Conservation (phyloP, 35 echinoderm and acorn worm species). For the Holothuria glaberrima region DNA sequence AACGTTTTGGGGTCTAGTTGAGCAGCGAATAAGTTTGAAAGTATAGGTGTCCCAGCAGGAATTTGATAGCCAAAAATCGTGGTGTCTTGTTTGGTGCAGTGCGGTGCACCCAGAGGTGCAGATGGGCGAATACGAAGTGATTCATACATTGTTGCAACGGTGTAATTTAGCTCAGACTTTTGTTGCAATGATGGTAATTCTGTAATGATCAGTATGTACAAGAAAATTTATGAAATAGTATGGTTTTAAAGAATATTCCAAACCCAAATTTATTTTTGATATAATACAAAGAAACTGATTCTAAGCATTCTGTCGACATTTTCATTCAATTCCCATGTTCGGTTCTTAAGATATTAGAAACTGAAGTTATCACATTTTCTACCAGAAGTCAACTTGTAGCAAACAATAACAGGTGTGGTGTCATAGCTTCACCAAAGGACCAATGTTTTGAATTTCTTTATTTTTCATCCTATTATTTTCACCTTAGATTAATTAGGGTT, state of each 20-base stretch:
- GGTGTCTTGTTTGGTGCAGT: conserved; percentile 25
- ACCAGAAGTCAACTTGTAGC: no score
- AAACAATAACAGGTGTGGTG: no score
- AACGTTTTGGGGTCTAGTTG: conserved; percentile 43
- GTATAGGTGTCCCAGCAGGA: conserved; percentile 16
- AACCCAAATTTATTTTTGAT: no score
- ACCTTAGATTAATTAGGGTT: no score
- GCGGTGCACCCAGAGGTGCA: conserved; percentile 29
- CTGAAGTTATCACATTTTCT: no score
- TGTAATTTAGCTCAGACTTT: conserved; percentile 3
- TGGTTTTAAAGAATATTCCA: neutral
- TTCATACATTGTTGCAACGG: conserved; percentile 36
- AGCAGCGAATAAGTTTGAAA: conserved; percentile 47
- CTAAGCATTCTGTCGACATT: no score
- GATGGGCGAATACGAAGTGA: conserved; percentile 10
- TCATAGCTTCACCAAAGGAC: no score
- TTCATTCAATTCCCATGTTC: no score
- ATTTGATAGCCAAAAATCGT: conserved; percentile 52
- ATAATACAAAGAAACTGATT: no score
- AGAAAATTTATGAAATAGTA: neutral
- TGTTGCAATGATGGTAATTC: neutral
- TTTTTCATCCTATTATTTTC: no score
- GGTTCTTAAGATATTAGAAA: no score
- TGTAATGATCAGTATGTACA: neutral
- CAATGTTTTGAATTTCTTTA: no score